Evolutionary conservation across 2,113 vertebrate species (phyloP).

Genomic region (Chaetura pelagica): DNA sequence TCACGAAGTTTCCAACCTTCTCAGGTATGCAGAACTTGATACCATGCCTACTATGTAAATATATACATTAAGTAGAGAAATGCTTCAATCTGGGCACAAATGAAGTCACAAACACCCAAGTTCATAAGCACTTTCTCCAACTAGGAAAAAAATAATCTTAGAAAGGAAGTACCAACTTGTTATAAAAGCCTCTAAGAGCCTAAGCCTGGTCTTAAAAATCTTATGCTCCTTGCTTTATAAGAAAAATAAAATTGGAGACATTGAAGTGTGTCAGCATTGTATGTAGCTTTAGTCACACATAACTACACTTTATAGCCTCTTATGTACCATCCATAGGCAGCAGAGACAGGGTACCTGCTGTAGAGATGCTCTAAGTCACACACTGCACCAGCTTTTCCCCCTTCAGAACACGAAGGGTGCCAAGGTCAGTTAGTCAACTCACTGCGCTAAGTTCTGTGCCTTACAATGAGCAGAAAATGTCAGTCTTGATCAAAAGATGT

Average conservation of each 20-base stretch:
- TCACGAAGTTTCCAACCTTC: background rate
- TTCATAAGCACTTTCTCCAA: background rate
- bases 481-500: background rate
- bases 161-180: accelerated
- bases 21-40: background rate
- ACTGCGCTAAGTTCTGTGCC: background rate
- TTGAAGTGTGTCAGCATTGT: background rate
- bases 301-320: background rate
- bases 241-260: background rate
- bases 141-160: background rate
- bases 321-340: background rate
- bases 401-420: background rate
- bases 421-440: background rate
- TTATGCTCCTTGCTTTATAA: background rate
- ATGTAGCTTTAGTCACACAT: background rate
- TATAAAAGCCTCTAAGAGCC: background rate
- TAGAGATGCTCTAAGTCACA: background rate
- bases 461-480: background rate
- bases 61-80: background rate
- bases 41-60: background rate
- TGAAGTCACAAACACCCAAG: background rate
- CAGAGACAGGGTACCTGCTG: background rate
- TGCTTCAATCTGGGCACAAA: background rate
- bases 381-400: background rate
- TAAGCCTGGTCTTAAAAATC: background rate